Base-by-base conservation (phyloP, 2,797 vertebrate genomes). In the Tinamus major region DNA sequence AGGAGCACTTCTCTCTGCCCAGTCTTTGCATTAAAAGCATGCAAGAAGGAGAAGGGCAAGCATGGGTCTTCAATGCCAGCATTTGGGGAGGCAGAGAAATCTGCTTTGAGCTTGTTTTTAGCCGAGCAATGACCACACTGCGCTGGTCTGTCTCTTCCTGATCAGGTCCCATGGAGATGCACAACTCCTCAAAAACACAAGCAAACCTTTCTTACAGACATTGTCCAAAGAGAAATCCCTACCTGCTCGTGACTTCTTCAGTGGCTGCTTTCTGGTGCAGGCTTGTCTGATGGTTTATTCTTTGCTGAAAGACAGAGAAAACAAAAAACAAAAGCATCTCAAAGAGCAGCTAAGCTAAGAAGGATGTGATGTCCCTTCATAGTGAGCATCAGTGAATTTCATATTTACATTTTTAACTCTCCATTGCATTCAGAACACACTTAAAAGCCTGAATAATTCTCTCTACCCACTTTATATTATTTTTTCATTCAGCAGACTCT, bases 271-370 rank as follows among this genome's bases (percentile, higher is more conserved):
- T 71, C 81, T 92, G 76, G 48, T 26, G 20, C 31, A 59, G 85
- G 83, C 20, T 95, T 62, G 33, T 78, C n/a, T 92, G 93, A n/a
- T 61, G 48, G 62, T 88, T 96, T 91, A 59, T 85, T 72, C 63
- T 92, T 67, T 84, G 85, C 95, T 96, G 95, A 92, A 97, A 96
- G 67, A 94, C 63, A 96, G 12, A 23, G 67, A 55, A 91, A 82
- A 72, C n/a, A 91, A 72, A 89, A 41, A 76, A 62, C 18, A 65
- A 69, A n/a, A 9, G 4, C 12, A 61, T 41, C 23, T 84, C 62
- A 89, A 29, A 29, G 12, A 65, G 48, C 17, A n/a, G 46, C 41
- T 82, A 2, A 1, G 16, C 53, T 56, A 29, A 68, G 72, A 79
- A 79, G 39, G 37, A 41, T 15, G 5, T 51, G 61, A 56, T 2